A percentile compares a stretch with the other conserved stretches of the same genome.
Evolutionary conservation across 2,797 vertebrate genomes (phyloP).

Genomic region (Brachyrhaphis roseni): DNA sequence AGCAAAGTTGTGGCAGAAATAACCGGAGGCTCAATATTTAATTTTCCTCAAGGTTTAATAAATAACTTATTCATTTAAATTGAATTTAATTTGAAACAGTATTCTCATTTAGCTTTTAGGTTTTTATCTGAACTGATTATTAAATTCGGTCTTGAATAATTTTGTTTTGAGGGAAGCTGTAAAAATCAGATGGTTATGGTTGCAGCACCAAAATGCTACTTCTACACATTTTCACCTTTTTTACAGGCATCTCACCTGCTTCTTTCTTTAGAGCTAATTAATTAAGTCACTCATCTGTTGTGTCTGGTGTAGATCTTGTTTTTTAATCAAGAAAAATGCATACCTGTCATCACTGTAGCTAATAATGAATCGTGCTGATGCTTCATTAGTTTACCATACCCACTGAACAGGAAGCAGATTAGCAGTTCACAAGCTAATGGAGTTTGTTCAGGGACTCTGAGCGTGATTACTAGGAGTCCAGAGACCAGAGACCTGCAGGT

Average conservation of each 20-base stretch:
- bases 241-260: not conserved
- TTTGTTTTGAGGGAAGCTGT: not conserved
- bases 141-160: not conserved
- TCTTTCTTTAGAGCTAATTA: not conserved
- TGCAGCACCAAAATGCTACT: not conserved
- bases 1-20: no score
- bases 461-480: constrained; percentile 49
- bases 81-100: no score
- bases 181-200: not conserved
- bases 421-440: constrained; percentile 54
- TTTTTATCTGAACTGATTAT: not conserved
- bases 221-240: not conserved
- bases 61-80: no score
- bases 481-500: constrained; percentile 31
- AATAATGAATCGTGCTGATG: constrained; percentile 25
- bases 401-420: constrained; percentile 40
- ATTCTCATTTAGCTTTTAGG: no score
- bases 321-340: constrained; percentile 4
- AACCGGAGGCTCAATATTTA: no score
- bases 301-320: not conserved
- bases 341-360: constrained; percentile 25
- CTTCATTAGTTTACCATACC: constrained; percentile 43
- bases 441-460: constrained; percentile 29
- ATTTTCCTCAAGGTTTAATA: no score
- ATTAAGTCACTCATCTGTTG: not conserved